These are phyloP conservation scores for Bursaphelenchus okinawaensis DNA, from an alignment of 2,888 invertebrate genomes.

Conservation along the genomic window DNA sequence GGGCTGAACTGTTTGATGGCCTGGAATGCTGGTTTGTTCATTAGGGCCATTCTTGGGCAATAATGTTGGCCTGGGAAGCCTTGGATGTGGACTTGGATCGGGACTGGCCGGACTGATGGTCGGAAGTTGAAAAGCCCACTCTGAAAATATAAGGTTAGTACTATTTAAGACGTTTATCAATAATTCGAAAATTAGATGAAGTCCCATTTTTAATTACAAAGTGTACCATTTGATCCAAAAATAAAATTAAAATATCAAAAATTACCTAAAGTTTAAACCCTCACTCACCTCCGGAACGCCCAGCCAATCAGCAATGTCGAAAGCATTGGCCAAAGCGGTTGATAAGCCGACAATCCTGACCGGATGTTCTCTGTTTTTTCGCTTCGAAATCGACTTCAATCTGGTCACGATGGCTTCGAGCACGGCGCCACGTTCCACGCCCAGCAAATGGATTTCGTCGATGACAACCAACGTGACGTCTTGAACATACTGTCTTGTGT, in stretches of 20 bases:
- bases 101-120: conserved; percentile 93
- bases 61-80: conserved; percentile 97
- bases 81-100: conserved; percentile 83
- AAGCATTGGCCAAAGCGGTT: conserved; percentile 93
- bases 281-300: conserved; percentile 65
- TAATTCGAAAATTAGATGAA: too few relatives aligned
- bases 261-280: too few relatives aligned
- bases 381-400: conserved; percentile 45
- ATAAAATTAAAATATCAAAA: too few relatives aligned
- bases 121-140: conserved; percentile 94
- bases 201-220: too few relatives aligned
- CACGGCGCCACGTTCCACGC: conserved; percentile 65
- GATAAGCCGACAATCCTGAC: conserved; percentile 88
- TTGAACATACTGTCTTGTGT: conserved; percentile 82
- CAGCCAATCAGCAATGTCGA: conserved; percentile 92
- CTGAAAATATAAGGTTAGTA: conserved; percentile 55
- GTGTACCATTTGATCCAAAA: too few relatives aligned
- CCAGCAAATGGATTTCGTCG: conserved; percentile 92
- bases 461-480: conserved; percentile 67
- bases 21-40: conserved; percentile 97
- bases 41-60: conserved; percentile 97
- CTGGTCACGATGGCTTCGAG: conserved; percentile 91
- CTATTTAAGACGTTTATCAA: too few relatives aligned
- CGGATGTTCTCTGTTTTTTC: conserved; percentile 58
- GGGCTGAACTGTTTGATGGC: conserved; percentile 87